Conservation (phyloP, 2,888 invertebrate species). For the Mellilla xanthometata region DNA sequence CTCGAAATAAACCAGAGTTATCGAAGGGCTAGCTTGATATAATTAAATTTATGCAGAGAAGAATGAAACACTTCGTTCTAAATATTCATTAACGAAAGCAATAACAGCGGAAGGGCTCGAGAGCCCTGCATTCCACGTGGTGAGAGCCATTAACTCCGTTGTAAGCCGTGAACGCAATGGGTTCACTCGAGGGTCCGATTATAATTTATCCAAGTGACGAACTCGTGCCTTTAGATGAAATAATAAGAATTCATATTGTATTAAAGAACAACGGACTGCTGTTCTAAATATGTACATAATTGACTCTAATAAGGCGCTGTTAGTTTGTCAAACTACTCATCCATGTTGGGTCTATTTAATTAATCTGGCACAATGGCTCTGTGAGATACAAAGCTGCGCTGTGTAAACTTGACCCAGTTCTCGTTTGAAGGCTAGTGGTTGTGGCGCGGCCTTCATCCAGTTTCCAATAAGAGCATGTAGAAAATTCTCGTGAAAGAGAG, state of each 20-base stretch:
- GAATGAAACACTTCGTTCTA: slow-evolving; percentile 46
- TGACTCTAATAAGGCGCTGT: neutral
- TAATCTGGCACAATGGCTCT: slow-evolving; percentile 21
- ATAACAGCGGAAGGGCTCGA: slow-evolving; percentile 48
- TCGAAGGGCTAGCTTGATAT: neutral
- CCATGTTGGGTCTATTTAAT: slow-evolving; percentile 24
- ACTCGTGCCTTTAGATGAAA: slow-evolving; percentile 37
- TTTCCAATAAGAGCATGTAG: slow-evolving; percentile 43
- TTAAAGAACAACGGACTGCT: slow-evolving; percentile 5
- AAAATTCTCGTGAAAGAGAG: slow-evolving; percentile 42
- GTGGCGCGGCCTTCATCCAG: slow-evolving; percentile 46
- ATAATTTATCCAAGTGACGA: slow-evolving; percentile 45
- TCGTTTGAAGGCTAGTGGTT: slow-evolving; percentile 38
- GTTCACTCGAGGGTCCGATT: slow-evolving; percentile 31
- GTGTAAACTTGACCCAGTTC: slow-evolving; percentile 52
- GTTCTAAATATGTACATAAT: too few species aligned
- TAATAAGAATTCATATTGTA: slow-evolving; percentile 13
- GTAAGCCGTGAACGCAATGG: slow-evolving; percentile 37
- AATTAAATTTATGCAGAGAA: slow-evolving; percentile 11
- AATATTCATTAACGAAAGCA: slow-evolving; percentile 53
- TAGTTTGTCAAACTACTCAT: slow-evolving; percentile 23
- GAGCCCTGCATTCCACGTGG: slow-evolving; percentile 45
- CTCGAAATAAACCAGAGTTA: neutral
- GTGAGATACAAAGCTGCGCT: slow-evolving; percentile 33
- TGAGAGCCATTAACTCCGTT: slow-evolving; percentile 48